phyloP scores from a whole-genome alignment of 1,140 invertebrate genomes.

The Tetragonula clypearis region DNA sequence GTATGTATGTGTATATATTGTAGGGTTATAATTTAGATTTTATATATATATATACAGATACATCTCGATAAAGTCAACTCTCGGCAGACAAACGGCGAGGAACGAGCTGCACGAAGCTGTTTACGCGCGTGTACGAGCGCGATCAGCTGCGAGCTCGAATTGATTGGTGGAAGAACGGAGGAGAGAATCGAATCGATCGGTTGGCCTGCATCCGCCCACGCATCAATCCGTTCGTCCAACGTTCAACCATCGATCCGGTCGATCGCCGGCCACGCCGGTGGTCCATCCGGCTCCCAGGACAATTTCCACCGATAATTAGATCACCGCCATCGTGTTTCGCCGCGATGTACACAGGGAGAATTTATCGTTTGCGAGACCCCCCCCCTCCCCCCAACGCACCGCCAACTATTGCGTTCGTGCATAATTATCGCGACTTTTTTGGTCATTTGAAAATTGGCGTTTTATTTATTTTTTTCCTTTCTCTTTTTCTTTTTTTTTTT shows the following conservation, averaged over 20 bases:
- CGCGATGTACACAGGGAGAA: conserved; percentile 59
- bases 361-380: conserved; percentile 53
- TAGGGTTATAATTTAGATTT: no score
- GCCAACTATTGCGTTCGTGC: no score
- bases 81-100: conserved; percentile 31
- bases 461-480: no score
- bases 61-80: conserved; percentile 63
- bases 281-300: conserved; percentile 66
- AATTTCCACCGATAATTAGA: conserved; percentile 72
- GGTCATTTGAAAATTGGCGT: no score
- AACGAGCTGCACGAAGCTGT: conserved; percentile 4
- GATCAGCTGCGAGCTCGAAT: conserved; percentile 60
- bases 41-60: conserved; percentile 57
- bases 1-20: no score
- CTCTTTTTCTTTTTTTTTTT: no score
- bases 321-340: conserved; percentile 66
- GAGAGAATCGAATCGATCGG: conserved; percentile 46
- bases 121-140: conserved; percentile 54
- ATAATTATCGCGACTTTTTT: no score
- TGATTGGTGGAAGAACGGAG: conserved; percentile 60
- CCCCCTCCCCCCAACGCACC: no score
- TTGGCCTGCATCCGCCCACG: conserved; percentile 18
- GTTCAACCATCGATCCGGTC: conserved; percentile 50
- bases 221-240: conserved; percentile 28
- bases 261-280: conserved; percentile 40